A percentile compares a stretch with the other conserved stretches of the same genome.
These are phyloP conservation scores for Cotesia congregata DNA, from an alignment of 2,888 invertebrate genomes.

Conservation along the genomic window DNA sequence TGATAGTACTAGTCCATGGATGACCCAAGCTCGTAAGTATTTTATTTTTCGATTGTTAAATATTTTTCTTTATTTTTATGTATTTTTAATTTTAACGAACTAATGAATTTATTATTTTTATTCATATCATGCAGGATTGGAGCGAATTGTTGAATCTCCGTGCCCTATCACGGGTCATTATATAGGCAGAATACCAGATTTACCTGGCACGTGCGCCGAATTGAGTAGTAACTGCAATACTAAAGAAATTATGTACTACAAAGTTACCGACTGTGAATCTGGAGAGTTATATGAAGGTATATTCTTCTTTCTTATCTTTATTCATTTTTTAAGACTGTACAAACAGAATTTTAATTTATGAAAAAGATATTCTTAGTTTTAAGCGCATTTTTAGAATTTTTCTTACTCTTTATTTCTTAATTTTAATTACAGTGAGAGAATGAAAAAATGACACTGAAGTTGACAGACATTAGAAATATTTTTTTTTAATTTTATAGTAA, in stretches of 20 bases:
- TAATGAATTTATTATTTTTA: conserved; percentile 38
- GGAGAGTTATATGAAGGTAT: conserved; percentile 76
- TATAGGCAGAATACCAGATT: conserved; percentile 76
- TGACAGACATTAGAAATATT: too few relatives aligned
- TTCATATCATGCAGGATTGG: conserved; percentile 61
- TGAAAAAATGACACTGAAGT: too few relatives aligned
- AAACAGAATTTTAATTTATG: too few relatives aligned
- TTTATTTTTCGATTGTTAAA: conserved; percentile 6
- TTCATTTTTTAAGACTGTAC: neutral
- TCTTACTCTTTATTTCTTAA: too few relatives aligned
- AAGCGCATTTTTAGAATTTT: too few relatives aligned
- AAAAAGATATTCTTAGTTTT: too few relatives aligned
- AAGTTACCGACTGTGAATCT: conserved; percentile 75
- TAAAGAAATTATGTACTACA: conserved; percentile 78
- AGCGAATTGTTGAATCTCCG: conserved; percentile 71
- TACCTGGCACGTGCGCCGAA: conserved; percentile 75
- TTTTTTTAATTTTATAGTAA: too few relatives aligned
- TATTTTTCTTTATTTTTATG: too few relatives aligned
- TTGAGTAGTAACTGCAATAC: conserved; percentile 77
- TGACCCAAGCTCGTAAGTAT: conserved; percentile 76
- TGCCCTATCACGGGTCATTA: conserved; percentile 79
- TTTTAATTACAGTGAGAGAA: too few relatives aligned
- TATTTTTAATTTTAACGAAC: conserved; percentile 40
- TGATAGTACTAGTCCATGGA: conserved; percentile 68
- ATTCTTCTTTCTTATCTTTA: conserved; percentile 33